These are phyloP conservation scores for Dicaeum eximium DNA, from an alignment of 2,113 vertebrate species.

Conservation along the genomic window DNA sequence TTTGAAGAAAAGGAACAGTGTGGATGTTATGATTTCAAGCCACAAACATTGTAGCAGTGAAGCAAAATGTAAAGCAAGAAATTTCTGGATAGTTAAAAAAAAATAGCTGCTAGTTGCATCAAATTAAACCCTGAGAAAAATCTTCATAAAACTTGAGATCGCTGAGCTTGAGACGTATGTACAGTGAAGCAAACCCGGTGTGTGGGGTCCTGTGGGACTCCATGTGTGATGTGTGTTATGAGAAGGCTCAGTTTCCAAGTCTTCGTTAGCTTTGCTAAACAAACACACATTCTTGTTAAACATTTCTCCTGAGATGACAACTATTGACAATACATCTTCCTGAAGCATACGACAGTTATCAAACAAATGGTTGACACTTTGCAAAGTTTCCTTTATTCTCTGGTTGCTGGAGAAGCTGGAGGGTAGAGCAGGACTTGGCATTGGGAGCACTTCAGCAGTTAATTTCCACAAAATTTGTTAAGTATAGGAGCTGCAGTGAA, in stretches of 20 bases:
- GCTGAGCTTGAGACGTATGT: accelerated
- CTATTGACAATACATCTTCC: conserved; percentile 26
- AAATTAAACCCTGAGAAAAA: conserved; percentile 37
- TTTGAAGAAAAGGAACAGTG: not conserved
- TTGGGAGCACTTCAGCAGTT: not conserved
- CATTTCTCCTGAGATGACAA: not conserved
- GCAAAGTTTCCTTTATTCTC: not conserved
- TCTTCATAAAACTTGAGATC: not conserved
- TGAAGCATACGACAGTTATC: not conserved
- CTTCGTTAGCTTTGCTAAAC: not conserved
- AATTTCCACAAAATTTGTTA: not conserved
- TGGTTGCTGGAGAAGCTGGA: not conserved
- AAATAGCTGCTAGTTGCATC: not conserved
- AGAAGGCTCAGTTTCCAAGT: not conserved
- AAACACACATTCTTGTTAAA: not conserved
- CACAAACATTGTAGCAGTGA: not conserved
- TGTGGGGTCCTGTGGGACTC: not conserved
- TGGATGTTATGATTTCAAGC: conserved; percentile 7
- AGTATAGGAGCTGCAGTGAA: not conserved
- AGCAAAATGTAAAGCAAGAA: not conserved
- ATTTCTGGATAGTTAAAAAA: not conserved
- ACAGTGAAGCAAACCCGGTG: not conserved
- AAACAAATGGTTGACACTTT: not conserved
- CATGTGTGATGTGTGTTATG: not conserved
- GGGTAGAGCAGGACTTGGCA: not conserved